phyloP scores from a whole-genome alignment of 2,888 invertebrate species.

The Leptodirus hochenwartii region DNA sequence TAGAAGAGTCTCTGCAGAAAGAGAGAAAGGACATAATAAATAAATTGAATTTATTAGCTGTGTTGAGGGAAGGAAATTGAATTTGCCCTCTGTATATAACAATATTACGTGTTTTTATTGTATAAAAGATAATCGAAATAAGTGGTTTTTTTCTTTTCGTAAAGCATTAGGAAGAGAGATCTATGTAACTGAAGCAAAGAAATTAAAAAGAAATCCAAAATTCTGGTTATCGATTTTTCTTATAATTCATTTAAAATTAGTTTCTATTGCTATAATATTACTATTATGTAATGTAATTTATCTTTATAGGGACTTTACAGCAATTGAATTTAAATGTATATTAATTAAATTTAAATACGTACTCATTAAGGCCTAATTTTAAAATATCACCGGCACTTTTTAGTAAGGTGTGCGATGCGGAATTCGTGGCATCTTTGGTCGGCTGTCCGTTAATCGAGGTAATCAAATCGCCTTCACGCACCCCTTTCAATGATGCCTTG shows the following conservation, averaged over 20 bases:
- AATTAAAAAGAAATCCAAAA: not conserved
- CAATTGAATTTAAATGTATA: too few relatives aligned
- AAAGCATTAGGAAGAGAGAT: not conserved
- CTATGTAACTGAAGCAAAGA: too few relatives aligned
- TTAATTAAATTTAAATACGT: slow-evolving; percentile 30
- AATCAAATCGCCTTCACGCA: slow-evolving; percentile 66
- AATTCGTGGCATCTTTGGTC: slow-evolving; percentile 47
- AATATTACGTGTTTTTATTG: too few relatives aligned
- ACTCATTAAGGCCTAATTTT: slow-evolving; percentile 54
- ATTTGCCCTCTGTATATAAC: too few relatives aligned
- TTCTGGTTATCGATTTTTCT: too few relatives aligned
- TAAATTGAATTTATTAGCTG: slow-evolving; percentile 9
- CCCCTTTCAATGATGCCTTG: slow-evolving; percentile 62
- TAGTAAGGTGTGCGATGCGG: slow-evolving; percentile 55
- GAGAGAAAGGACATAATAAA: slow-evolving; percentile 13
- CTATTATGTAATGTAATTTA: too few relatives aligned
- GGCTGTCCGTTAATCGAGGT: slow-evolving; percentile 58
- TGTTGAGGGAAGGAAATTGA: slow-evolving; percentile 2
- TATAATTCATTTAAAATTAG: too few relatives aligned
- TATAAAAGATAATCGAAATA: too few relatives aligned
- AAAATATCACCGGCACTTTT: slow-evolving; percentile 50
- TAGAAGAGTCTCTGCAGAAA: slow-evolving; percentile 41
- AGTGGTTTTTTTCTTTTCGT: not conserved
- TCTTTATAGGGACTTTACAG: too few relatives aligned
- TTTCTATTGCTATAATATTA: too few relatives aligned